Conservation (phyloP, 2,888 invertebrate genomes). For the Microplitis manilae region DNA sequence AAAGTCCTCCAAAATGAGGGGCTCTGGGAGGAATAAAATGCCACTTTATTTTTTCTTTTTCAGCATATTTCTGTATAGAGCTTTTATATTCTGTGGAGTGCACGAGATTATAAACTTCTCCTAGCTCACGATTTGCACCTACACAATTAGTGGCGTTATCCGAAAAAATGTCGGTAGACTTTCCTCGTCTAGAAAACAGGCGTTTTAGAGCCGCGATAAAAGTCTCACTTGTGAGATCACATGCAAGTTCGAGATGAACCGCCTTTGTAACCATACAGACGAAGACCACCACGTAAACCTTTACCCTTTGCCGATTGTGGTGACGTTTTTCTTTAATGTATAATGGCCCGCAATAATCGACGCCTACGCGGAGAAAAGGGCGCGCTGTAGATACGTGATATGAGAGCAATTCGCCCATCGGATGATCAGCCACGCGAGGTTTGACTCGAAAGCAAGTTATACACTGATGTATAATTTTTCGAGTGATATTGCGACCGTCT, state of each 20-base stretch:
- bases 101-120: neutral
- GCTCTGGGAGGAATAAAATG: neutral
- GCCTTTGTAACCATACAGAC: neutral
- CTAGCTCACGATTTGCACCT: neutral
- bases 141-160: neutral
- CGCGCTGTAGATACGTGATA: neutral
- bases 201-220: neutral
- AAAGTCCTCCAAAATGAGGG: neutral
- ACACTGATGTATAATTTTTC: conserved; percentile 41
- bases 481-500: conserved; percentile 45
- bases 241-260: neutral
- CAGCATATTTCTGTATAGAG: neutral
- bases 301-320: neutral
- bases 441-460: neutral
- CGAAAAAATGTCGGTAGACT: neutral
- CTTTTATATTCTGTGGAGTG: neutral
- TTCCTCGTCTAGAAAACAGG: neutral
- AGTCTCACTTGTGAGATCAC: neutral
- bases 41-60: neutral
- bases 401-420: neutral
- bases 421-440: neutral
- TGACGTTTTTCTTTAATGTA: neutral
- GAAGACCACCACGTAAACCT: neutral
- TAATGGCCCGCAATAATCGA: neutral
- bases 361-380: neutral